phyloP scores from a whole-genome alignment of 2,888 invertebrate species.

The Hemaris fuciformis region DNA sequence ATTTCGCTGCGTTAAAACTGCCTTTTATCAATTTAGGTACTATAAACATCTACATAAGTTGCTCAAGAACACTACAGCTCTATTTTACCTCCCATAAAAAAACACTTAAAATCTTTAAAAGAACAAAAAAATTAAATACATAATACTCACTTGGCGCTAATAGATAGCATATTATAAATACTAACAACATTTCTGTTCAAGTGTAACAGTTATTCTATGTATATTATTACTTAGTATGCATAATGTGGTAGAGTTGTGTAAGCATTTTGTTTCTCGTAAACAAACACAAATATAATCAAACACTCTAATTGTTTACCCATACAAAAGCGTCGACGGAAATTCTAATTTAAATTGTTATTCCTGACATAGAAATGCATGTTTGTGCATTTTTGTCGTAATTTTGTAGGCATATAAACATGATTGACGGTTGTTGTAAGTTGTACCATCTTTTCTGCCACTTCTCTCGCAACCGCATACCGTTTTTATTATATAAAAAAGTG shows the following conservation, averaged over 20 bases:
- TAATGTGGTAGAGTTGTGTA: background rate
- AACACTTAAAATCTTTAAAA: too few relatives aligned
- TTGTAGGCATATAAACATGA: background rate
- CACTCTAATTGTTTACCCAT: background rate
- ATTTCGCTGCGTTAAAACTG: too few relatives aligned
- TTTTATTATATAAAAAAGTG: too few relatives aligned
- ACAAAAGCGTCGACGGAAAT: background rate
- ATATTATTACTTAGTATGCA: background rate
- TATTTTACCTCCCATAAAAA: too few relatives aligned
- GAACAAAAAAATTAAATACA: background rate
- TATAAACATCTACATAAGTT: too few relatives aligned
- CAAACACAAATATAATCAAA: background rate
- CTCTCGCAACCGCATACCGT: too few relatives aligned
- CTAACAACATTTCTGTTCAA: background rate
- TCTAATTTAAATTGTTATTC: background rate
- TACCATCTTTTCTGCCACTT: background rate
- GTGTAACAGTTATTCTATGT: background rate
- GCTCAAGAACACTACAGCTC: too few relatives aligned
- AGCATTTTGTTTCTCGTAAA: background rate
- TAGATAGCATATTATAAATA: background rate
- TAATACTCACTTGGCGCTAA: background rate
- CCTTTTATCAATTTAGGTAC: too few relatives aligned
- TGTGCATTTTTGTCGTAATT: background rate
- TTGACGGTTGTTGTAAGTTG: background rate
- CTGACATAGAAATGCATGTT: background rate